Evolutionary conservation across 2,797 vertebrate genomes (phyloP).

Genomic region (Melanotaenia boesemani): DNA sequence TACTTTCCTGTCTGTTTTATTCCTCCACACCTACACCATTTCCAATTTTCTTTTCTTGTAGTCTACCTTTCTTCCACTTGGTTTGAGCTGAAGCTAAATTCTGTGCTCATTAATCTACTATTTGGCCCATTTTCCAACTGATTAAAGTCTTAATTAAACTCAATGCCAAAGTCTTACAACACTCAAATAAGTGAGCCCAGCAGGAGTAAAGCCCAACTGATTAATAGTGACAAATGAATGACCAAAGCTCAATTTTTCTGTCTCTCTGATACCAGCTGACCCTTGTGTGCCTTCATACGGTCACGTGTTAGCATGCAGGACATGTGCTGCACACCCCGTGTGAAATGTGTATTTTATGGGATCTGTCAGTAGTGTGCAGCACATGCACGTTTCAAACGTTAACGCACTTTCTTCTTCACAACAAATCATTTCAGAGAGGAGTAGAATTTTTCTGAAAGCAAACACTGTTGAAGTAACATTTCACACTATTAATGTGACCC

Average conservation of each 20-base stretch:
- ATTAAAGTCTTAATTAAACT: slow-evolving; percentile 68
- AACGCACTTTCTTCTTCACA: not conserved
- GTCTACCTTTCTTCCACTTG: slow-evolving; percentile 5
- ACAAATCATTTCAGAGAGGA: not conserved
- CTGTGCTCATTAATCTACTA: slow-evolving; percentile 55
- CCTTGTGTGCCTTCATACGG: slow-evolving; percentile 27
- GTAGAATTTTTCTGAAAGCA: slow-evolving; percentile 15
- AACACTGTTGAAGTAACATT: slow-evolving; percentile 31
- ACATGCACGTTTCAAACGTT: slow-evolving; percentile 12
- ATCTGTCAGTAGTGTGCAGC: slow-evolving; percentile 15
- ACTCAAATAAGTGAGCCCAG: slow-evolving; percentile 62
- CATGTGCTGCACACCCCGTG: slow-evolving; percentile 38
- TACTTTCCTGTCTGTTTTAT: not conserved
- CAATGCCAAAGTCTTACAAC: slow-evolving; percentile 50
- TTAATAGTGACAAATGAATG: slow-evolving; percentile 50
- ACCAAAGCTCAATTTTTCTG: slow-evolving; percentile 39
- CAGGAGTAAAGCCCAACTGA: slow-evolving; percentile 47
- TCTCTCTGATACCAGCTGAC: slow-evolving; percentile 59
- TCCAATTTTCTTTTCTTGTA: not conserved
- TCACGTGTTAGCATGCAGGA: slow-evolving; percentile 48
- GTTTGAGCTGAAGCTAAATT: slow-evolving; percentile 16
- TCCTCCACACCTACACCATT: not conserved
- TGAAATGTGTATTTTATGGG: slow-evolving; percentile 47
- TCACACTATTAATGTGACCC: slow-evolving; percentile 43
- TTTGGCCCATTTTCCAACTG: slow-evolving; percentile 35